Evolutionary conservation across 1,140 invertebrate genomes (phyloP).

Genomic region (Drosophila carrolli): DNA sequence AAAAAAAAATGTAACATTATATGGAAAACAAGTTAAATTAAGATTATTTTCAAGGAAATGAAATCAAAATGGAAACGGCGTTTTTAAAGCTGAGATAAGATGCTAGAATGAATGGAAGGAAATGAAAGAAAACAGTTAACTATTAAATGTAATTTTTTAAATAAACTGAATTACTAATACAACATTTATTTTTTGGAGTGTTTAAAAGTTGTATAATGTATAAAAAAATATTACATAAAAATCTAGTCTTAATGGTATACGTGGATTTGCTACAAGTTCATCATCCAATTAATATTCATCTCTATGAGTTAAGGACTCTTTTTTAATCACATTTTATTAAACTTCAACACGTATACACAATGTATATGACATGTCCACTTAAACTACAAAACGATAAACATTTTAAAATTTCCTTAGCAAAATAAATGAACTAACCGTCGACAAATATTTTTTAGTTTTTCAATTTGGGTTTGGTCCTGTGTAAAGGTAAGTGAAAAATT

Average conservation of each 20-base stretch:
- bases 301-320: conserved; percentile 37
- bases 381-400: conserved; percentile 59
- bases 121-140: conserved; percentile 79
- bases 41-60: conserved; percentile 68
- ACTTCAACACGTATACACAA: conserved; percentile 60
- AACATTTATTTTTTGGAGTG: conserved; percentile 83
- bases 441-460: neutral
- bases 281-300: conserved; percentile 27
- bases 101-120: conserved; percentile 42
- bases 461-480: neutral
- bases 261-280: conserved; percentile 42
- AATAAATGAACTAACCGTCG: conserved; percentile 46
- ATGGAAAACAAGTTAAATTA: conserved; percentile 57
- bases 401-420: conserved; percentile 72
- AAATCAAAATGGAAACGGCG: conserved; percentile 66
- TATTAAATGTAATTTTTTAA: conserved; percentile 80
- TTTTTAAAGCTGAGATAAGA: conserved; percentile 32
- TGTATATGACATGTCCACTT: conserved; percentile 67
- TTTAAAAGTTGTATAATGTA: conserved; percentile 80
- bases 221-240: conserved; percentile 47
- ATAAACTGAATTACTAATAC: conserved; percentile 72
- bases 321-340: conserved; percentile 38
- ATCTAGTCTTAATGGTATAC: conserved; percentile 53
- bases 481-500: neutral
- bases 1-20: conserved; percentile 38